Base-by-base conservation (phyloP, 2,113 vertebrate species). In the Tiliqua scincoides region DNA sequence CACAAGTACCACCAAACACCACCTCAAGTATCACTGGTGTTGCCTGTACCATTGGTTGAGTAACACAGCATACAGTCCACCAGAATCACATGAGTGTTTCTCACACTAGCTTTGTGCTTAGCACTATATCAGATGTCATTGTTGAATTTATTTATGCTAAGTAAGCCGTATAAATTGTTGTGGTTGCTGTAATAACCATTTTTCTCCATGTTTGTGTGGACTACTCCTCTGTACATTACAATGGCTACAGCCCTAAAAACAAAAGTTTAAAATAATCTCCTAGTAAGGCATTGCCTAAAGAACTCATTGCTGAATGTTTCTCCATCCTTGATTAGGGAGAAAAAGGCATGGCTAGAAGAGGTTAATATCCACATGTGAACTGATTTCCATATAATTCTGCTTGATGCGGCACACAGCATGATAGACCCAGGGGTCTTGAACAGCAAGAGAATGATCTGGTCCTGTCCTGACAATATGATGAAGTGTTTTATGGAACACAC, bases 171-270 rank as follows among this genome's bases (percentile, higher is more conserved):
- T n/a, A n/a, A n/a, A n/a, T n/a, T n/a, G n/a, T n/a, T n/a, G n/a
- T n/a, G n/a, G n/a, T n/a, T n/a, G n/a, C n/a, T n/a, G n/a, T n/a
- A n/a, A n/a, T n/a, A n/a, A n/a, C n/a, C n/a, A n/a, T 48, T 48
- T 48, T 48, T 48, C 43, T 48, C 43, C 8, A 48, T 35, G 84
- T 6, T 1, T 75, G 87, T 70, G 48, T 83, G 67, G 37, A 17
- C 27, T 35, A 30, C 80, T 87, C 61, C n/a, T 81, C 54, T 85
- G 0, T 43, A 48, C 0, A 40, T 75, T 68, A 11, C 6, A 20
- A 89, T 43, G 85, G 72, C 77, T 73, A 25, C n/a, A 84, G 70
- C 6, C 91, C 32, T 87, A 85, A 83, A 52, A 61, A 82, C 32
- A 89, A 63, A 82, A 30, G 21, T 70, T 15, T 82, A 14, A 25